A percentile compares a stretch with the other conserved stretches of the same genome.
These are phyloP conservation scores for Meghimatium bilineatum DNA, from an alignment of 2,888 invertebrate genomes.

Conservation along the genomic window DNA sequence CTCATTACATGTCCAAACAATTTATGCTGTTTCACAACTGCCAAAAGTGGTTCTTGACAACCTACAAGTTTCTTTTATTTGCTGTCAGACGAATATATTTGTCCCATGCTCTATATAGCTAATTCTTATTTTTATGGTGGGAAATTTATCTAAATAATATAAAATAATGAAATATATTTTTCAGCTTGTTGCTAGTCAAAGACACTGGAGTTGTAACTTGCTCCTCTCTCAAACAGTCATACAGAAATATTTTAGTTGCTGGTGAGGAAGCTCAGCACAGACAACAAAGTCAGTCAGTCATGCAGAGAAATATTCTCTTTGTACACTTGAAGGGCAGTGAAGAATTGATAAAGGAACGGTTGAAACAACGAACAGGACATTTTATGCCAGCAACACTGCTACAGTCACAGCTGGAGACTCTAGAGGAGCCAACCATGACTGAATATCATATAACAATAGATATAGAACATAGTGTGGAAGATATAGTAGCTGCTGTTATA, in stretches of 20 bases:
- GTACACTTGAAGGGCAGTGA: conserved; percentile 63
- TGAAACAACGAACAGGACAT: conserved; percentile 63
- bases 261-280: conserved; percentile 38
- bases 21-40: no score
- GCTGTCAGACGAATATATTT: no score
- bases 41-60: no score
- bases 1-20: no score
- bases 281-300: neutral
- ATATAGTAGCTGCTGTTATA: conserved; percentile 57
- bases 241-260: conserved; percentile 65
- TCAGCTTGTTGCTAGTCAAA: conserved; percentile 47
- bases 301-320: conserved; percentile 53
- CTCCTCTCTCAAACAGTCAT: conserved; percentile 73
- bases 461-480: conserved; percentile 52
- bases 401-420: conserved; percentile 66
- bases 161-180: conserved; percentile 10
- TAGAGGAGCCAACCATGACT: conserved; percentile 59
- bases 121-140: no score
- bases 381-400: conserved; percentile 69
- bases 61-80: no score
- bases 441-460: conserved; percentile 60
- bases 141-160: neutral
- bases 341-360: conserved; percentile 57
- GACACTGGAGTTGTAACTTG: conserved; percentile 68
- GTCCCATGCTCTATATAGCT: no score